Percentiles rank a stretch among this genome's conserved stretches.
Conservation (phyloP, 2,888 invertebrate genomes). For the Protodeltote pygarga region DNA sequence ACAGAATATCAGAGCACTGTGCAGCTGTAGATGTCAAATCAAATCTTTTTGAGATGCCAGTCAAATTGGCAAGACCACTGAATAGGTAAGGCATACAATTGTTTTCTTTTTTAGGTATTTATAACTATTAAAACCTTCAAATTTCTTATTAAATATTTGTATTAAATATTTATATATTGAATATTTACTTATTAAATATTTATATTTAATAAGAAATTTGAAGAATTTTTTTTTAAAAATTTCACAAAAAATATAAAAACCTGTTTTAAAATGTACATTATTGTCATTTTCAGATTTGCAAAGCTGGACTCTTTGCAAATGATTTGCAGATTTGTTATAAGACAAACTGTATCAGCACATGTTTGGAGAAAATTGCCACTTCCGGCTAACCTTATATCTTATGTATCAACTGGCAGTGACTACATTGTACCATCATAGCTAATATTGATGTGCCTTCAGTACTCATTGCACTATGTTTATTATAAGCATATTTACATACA, state of each 20-base stretch:
- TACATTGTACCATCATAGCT: constrained; percentile 79
- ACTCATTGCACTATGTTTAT: constrained; percentile 37
- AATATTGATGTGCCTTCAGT: constrained; percentile 46
- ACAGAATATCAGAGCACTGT: constrained; percentile 83
- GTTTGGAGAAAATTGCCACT: constrained; percentile 90
- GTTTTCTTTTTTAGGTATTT: too few relatives aligned
- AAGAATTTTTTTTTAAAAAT: too few relatives aligned
- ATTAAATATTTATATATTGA: too few relatives aligned
- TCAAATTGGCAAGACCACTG: constrained; percentile 80
- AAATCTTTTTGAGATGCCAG: constrained; percentile 82
- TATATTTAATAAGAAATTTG: too few relatives aligned
- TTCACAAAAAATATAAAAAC: background rate
- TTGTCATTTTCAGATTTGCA: constrained; percentile 87
- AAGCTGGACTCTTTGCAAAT: constrained; percentile 90
- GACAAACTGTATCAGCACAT: constrained; percentile 89
- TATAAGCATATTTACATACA: constrained; percentile 45
- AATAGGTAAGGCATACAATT: constrained; percentile 79
- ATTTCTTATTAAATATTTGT: too few relatives aligned
- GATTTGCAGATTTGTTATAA: constrained; percentile 91
- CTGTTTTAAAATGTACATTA: constrained; percentile 1
- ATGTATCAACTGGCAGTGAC: constrained; percentile 80
- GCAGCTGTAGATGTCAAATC: constrained; percentile 81
- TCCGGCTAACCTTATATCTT: constrained; percentile 82
- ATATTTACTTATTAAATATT: too few relatives aligned
- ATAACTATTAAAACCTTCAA: too few relatives aligned